Evolutionary conservation across 2,888 invertebrate species (phyloP).

Genomic region (Eucera pruinosa): DNA sequence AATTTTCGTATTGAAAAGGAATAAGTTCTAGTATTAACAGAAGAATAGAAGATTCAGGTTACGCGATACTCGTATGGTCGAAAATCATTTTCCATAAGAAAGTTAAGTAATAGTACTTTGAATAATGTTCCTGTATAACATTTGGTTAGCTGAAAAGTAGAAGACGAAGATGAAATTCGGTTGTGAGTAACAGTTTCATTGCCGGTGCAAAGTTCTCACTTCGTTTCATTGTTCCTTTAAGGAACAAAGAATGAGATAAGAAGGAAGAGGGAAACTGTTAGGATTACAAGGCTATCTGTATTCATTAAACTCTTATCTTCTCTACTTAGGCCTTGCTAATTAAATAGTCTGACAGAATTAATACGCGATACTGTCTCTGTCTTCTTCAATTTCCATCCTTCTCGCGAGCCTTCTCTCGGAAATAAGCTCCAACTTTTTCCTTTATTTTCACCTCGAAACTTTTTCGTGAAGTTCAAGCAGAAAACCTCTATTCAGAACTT

Average conservation of each 20-base stretch:
- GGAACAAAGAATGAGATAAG: slow-evolving; percentile 33
- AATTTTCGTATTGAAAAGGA: too few relatives aligned
- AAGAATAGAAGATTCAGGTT: too few relatives aligned
- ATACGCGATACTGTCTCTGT: slow-evolving; percentile 44
- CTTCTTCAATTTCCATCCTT: slow-evolving; percentile 1
- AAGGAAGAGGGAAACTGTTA: slow-evolving; percentile 37
- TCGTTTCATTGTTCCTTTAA: slow-evolving; percentile 33
- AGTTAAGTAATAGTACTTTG: too few relatives aligned
- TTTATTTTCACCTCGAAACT: slow-evolving; percentile 29
- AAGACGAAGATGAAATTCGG: background rate
- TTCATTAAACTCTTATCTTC: slow-evolving; percentile 57
- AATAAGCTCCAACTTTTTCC: slow-evolving; percentile 26
- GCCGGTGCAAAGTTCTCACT: slow-evolving; percentile 7
- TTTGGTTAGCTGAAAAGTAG: background rate
- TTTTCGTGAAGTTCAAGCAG: slow-evolving; percentile 29
- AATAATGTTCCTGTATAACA: too few relatives aligned
- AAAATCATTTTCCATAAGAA: too few relatives aligned
- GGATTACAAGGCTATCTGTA: slow-evolving; percentile 57
- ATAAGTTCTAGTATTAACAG: too few relatives aligned
- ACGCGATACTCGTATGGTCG: too few relatives aligned
- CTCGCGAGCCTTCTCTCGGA: background rate
- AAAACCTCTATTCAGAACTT: slow-evolving; percentile 16
- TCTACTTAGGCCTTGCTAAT: slow-evolving; percentile 52
- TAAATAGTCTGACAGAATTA: slow-evolving; percentile 53
- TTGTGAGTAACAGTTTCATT: slow-evolving; percentile 33